phyloP scores from a whole-genome alignment of 2,797 vertebrate genomes.

The Threskiornis aethiopicus region DNA sequence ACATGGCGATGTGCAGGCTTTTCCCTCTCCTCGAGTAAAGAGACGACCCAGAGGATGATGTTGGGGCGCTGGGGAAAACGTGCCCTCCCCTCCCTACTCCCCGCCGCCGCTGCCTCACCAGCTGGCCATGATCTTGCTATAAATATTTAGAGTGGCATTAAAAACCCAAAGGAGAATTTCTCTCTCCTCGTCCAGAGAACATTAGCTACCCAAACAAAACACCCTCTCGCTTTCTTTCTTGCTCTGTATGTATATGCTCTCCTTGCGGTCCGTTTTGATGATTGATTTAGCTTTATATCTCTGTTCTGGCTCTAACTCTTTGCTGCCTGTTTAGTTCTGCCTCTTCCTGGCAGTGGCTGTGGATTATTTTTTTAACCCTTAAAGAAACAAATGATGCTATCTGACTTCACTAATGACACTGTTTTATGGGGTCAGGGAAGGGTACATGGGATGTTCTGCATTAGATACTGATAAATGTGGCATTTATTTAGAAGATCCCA shows the following conservation, averaged over 20 bases:
- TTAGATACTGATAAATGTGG: neutral
- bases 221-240: neutral
- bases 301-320: slow-evolving; percentile 12
- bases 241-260: neutral
- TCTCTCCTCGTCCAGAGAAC: slow-evolving; percentile 26
- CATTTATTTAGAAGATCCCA: slow-evolving; percentile 29
- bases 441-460: neutral
- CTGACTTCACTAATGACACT: neutral
- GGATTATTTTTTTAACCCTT: slow-evolving; percentile 49
- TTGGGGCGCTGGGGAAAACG: neutral
- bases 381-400: neutral
- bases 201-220: slow-evolving; percentile 55
- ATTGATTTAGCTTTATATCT: slow-evolving; percentile 31
- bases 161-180: slow-evolving; percentile 25
- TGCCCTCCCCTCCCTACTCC: neutral
- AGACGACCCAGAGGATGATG: neutral
- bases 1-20: neutral
- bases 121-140: slow-evolving; percentile 21
- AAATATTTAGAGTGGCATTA: slow-evolving; percentile 68
- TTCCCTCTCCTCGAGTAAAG: neutral
- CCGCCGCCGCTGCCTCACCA: neutral
- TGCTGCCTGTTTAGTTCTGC: slow-evolving; percentile 9
- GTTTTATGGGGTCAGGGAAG: neutral
- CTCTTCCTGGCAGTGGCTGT: neutral
- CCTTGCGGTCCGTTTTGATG: neutral